phyloP scores from a whole-genome alignment of 2,113 vertebrate genomes.

The Indicator indicator region DNA sequence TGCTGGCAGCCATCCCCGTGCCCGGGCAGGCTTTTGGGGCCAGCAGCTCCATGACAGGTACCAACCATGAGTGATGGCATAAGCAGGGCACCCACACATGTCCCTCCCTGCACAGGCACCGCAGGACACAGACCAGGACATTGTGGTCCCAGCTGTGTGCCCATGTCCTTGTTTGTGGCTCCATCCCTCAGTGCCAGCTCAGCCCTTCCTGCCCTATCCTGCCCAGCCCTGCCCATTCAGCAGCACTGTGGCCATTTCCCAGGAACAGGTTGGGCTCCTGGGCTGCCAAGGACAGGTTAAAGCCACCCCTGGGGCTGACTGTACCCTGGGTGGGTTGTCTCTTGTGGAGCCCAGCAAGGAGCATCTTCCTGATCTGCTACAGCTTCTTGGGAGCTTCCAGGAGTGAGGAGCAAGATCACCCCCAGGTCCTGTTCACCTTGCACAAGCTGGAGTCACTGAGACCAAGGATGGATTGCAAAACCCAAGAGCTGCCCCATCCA shows the following conservation, averaged over 20 bases:
- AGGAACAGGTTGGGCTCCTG: neutral
- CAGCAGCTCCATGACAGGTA: neutral
- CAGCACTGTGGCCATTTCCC: neutral
- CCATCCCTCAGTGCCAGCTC: neutral
- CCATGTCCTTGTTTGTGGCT: accelerated
- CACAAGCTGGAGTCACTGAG: neutral
- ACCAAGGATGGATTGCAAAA: neutral
- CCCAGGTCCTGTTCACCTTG: neutral
- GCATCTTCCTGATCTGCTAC: neutral
- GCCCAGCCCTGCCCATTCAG: neutral
- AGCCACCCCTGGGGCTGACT: accelerated
- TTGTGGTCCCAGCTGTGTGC: accelerated
- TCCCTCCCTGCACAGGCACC: neutral
- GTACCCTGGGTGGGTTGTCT: too few species aligned
- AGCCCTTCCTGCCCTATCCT: neutral
- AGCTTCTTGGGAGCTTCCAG: neutral
- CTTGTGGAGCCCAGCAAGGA: accelerated
- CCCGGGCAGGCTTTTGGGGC: neutral
- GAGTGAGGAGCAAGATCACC: neutral
- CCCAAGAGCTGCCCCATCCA: neutral
- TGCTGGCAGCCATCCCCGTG: accelerated
- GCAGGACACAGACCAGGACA: neutral
- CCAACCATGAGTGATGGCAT: neutral
- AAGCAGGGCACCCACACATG: neutral
- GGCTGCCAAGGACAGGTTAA: neutral